Percentiles rank a stretch among this genome's conserved stretches.
Conservation (phyloP, 2,888 invertebrate species). For the Lasioglossum zephyrum region DNA sequence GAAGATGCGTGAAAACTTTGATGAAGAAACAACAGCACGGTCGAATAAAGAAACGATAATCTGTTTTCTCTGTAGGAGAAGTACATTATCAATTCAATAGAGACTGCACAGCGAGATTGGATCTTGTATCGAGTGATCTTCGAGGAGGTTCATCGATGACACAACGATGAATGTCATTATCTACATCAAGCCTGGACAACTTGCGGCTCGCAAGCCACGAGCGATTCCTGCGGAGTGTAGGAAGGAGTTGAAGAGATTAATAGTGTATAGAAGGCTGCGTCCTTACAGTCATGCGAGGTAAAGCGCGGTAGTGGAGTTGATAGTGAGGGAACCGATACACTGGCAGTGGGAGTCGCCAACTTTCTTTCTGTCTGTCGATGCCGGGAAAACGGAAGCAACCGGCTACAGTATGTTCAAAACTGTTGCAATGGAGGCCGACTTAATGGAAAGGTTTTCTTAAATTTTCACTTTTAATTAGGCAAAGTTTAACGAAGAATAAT, state of each 20-base stretch:
- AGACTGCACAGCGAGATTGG: neutral
- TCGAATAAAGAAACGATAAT: neutral
- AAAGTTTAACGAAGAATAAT: slow-evolving; percentile 34
- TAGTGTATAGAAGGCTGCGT: no score
- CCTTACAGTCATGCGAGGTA: no score
- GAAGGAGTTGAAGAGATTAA: no score
- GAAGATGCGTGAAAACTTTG: neutral
- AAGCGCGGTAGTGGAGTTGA: no score
- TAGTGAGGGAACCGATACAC: no score
- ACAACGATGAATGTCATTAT: slow-evolving; percentile 10
- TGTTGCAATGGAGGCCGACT: slow-evolving; percentile 36
- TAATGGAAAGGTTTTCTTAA: slow-evolving; percentile 17
- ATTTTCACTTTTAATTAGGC: neutral
- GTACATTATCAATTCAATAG: neutral
- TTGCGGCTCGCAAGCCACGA: no score
- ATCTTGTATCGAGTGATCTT: neutral
- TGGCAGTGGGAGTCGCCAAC: no score
- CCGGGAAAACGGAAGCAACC: slow-evolving; percentile 3
- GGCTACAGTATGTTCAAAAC: slow-evolving; percentile 24
- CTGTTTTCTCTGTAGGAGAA: neutral
- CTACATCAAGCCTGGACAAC: no score
- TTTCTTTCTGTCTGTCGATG: neutral
- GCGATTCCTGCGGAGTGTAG: no score
- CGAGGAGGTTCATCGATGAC: neutral
- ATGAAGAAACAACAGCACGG: neutral